Base-by-base conservation (phyloP, 2,113 vertebrate genomes). In the Rhombomys opimus region DNA sequence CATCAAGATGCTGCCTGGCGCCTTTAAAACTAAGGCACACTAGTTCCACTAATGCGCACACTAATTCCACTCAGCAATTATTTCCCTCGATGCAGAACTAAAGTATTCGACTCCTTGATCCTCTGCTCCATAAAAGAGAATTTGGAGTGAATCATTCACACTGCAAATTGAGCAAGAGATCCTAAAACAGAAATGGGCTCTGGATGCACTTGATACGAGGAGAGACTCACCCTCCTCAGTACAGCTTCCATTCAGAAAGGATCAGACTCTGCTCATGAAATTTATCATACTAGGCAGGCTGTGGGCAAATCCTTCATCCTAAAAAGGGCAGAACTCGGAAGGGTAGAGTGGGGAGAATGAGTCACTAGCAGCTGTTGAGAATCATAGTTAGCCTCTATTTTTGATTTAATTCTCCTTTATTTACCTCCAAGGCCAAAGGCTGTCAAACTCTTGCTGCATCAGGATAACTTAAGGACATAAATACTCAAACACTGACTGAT, bases 281-380 rank as follows among this genome's bases (percentile, higher is more conserved):
- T 97, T 82, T 78, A 97, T 97, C 96, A 80, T 63, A 76, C 89
- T 54, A 59, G 94, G 94, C 78, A 63, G 50, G 77, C 95, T 41
- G 4, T 0, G 12, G 88, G 68, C 93, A 96, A 97, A 94, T 97
- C 97, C 86, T 97, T 97, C 89, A 76, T 94, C 97, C 97, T 98
- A 98, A 97, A 97, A 98, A 98, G 97, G 97, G 89, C 95, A 97
- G 96, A 97, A 94, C 86, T 90, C 95, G 70, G 93, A 91, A 95
- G 52, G 89, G 96, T 85, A 92, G 68, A 86, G 92, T 80, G 73
- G 38, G 95, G 82, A 82, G 96, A 96, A 93, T 97, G 97, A 98
- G 96, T 98, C 97, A 98, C 95, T 52, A 41, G 96, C 97, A 97
- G 97, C 97, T 97, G 97, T 87, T 97, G 92, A 89, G 86, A 98